Conservation (phyloP, 2,113 vertebrate species). For the Chunga burmeisteri region DNA sequence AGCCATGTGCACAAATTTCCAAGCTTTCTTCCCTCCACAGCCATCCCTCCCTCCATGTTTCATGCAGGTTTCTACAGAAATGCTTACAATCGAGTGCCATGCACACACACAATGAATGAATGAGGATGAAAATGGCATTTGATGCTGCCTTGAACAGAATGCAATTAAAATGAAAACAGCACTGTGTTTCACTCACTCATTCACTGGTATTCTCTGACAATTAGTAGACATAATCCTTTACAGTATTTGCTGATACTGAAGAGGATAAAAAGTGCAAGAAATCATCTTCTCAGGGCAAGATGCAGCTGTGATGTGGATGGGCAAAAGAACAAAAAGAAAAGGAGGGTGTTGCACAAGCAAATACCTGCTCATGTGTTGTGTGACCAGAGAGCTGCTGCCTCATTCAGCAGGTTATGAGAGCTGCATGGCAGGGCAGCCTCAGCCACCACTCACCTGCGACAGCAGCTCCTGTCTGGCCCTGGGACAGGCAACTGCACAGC, state of each 20-base stretch:
- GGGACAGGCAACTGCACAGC: neutral
- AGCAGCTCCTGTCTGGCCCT: fast-evolving
- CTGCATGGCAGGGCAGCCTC: neutral
- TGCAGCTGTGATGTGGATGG: neutral
- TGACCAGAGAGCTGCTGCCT: neutral
- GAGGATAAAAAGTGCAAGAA: neutral
- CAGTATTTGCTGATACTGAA: neutral
- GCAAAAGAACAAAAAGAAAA: neutral
- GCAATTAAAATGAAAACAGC: neutral
- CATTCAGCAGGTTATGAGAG: neutral
- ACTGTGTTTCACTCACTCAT: neutral
- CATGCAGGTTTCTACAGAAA: neutral
- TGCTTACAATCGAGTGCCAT: neutral
- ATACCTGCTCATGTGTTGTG: neutral
- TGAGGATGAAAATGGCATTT: neutral
- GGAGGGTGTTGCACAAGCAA: neutral
- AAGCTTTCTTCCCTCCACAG: neutral
- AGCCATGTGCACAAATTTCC: neutral
- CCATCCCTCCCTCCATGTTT: neutral
- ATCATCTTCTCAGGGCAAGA: neutral
- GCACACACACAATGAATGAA: neutral
- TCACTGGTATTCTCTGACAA: neutral
- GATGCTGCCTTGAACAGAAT: neutral
- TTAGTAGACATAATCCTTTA: neutral
- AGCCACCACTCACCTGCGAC: fast-evolving